Conservation (phyloP, 30 jellyfish, hydroid and myxozoan species). For the Cassiopea andromeda region DNA sequence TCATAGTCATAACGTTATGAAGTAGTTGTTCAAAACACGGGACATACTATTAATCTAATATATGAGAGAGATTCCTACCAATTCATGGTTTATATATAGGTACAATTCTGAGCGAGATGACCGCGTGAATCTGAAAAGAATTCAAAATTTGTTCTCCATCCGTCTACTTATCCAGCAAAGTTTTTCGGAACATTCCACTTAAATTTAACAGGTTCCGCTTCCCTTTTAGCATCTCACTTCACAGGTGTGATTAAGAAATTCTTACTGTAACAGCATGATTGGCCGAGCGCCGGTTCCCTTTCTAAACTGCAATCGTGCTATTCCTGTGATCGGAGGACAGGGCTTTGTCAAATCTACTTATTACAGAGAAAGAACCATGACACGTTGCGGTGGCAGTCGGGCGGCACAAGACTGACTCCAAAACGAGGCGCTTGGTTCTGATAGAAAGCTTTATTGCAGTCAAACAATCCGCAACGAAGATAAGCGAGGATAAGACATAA, state of each 20-base stretch:
- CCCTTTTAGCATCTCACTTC: constrained; percentile 54
- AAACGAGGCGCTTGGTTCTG: constrained; percentile 81
- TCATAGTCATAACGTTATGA: no score
- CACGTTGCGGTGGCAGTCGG: constrained; percentile 69
- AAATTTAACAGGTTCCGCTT: neutral
- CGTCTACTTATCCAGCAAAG: neutral
- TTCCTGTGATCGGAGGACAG: constrained; percentile 54
- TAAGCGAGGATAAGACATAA: constrained; percentile 53
- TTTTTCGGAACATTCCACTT: constrained; percentile 1
- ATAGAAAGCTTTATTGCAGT: constrained; percentile 41
- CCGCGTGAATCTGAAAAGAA: neutral
- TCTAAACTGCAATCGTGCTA: constrained; percentile 37
- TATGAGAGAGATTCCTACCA: no score
- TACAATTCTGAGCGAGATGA: neutral
- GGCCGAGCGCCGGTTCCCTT: constrained; percentile 57
- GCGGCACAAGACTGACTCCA: constrained; percentile 71
- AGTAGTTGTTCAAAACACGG: no score
- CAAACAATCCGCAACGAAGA: constrained; percentile 70
- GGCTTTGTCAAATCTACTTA: constrained; percentile 57
- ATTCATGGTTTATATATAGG: no score
- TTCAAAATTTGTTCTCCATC: neutral
- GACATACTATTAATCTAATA: no score
- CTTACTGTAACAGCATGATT: constrained; percentile 12
- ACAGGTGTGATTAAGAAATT: constrained; percentile 53
- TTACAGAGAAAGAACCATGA: constrained; percentile 58